Evolutionary conservation across 2,888 invertebrate genomes (phyloP), one percentile per base, ranked within the genome.

Genomic region (Nebria salina): DNA sequence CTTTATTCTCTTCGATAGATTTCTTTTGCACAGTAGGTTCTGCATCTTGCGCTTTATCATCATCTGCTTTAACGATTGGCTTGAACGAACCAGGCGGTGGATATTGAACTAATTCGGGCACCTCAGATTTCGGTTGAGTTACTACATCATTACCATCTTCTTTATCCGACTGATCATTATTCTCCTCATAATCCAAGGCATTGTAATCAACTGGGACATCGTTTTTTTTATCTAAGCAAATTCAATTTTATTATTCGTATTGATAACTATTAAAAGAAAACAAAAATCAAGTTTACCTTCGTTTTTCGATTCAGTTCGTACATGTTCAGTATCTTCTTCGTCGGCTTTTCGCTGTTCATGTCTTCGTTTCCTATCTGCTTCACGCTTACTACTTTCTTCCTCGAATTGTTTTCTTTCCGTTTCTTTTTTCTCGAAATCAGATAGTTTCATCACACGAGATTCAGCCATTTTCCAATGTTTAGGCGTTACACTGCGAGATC

Each of bases 401-500:
- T 94, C 93, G 0, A 91, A 89, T 75, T 92, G 89, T 26, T 91
- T 91, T 5, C 92, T 91, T 84, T 94, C 93, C n/a, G 93, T 92
- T 86, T 94, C 94, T 8, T 92, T 89, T 84, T 93, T 93, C 90
- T 96, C 95, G 85, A 95, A 93, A 86, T 97, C 95, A 0, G 94
- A 93, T 1, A 96, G 90, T 87, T 96, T 95, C 83, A 97, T 95
- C 75, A 95, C 95, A 76, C 96, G 92, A 26, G 94, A 92, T 87
- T 96, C 95, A 82, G 97, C 97, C 86, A 96, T 94, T 68, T 95
- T 93, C 98, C 98, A 98, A 89, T 98, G 98, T 7, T 97, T 96
- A 9, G 98, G 98, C 0, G 98, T 98, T 42, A 93, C 93, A 86
- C 97, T 97, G 78, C 96, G 92, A 0, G 96, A 96, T 0, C 97